phyloP scores from a whole-genome alignment of 2,797 vertebrate species.

The Spinibarbus caldwelli region DNA sequence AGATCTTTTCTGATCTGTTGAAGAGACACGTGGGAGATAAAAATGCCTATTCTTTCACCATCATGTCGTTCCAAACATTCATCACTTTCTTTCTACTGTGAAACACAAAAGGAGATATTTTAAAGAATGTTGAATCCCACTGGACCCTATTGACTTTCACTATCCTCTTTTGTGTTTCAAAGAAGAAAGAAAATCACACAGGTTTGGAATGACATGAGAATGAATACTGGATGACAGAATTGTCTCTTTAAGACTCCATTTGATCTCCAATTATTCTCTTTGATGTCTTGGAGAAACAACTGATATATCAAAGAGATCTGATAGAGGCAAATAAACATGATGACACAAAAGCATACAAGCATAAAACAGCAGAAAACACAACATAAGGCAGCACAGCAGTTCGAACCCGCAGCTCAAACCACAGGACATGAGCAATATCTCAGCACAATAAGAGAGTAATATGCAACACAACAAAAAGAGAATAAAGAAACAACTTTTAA shows the following conservation, averaged over 20 bases:
- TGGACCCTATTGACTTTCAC: neutral
- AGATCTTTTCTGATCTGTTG: neutral
- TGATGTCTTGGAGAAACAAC: neutral
- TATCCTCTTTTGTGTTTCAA: neutral
- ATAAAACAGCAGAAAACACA: neutral
- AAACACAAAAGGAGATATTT: constrained; percentile 7
- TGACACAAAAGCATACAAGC: neutral
- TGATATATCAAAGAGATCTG: neutral
- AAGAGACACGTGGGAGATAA: neutral
- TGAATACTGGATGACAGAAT: neutral
- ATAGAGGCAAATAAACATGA: constrained; percentile 15
- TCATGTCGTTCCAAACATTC: neutral
- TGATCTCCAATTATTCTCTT: constrained; percentile 5
- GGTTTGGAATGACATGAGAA: constrained; percentile 2
- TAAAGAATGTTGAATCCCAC: constrained; percentile 1
- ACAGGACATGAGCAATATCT: neutral
- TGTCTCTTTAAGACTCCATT: neutral
- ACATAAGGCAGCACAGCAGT: neutral
- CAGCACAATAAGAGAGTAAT: neutral
- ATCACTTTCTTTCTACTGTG: neutral
- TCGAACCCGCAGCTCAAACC: constrained; percentile 7
- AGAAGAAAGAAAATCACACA: neutral
- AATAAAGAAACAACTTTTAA: constrained; percentile 24
- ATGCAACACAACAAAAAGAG: constrained; percentile 8
- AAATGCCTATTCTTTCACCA: neutral